These are phyloP conservation scores for Clarias batrachus DNA, from an alignment of 2,113 vertebrate species.

Conservation along the genomic window DNA sequence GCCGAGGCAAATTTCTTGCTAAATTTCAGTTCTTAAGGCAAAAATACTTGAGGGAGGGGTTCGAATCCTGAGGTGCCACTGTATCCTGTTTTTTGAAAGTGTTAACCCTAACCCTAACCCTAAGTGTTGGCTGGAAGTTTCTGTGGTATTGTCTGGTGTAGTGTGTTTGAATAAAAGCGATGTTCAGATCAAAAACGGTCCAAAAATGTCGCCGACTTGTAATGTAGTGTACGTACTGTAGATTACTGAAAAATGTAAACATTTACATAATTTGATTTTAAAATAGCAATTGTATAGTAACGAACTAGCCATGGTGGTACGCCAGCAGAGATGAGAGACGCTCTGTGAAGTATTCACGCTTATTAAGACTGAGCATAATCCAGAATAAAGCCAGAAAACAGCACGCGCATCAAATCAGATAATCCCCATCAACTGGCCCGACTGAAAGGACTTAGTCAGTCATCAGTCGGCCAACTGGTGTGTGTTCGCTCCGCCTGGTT, in stretches of 20 bases:
- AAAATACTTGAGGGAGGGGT: too few relatives aligned
- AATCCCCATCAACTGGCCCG: slow-evolving; percentile 41
- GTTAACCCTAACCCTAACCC: too few relatives aligned
- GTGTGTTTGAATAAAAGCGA: background rate
- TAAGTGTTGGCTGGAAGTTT: too few relatives aligned
- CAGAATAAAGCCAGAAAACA: background rate
- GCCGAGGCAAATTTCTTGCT: too few relatives aligned
- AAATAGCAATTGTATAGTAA: background rate
- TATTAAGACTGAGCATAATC: background rate
- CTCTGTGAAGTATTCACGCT: background rate
- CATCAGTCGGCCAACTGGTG: slow-evolving; percentile 2
- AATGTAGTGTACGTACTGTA: background rate
- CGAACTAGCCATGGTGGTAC: background rate
- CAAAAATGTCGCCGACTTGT: background rate
- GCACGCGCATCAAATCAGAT: slow-evolving; percentile 35
- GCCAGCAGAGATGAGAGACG: background rate
- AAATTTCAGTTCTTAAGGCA: too few relatives aligned
- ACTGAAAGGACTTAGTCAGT: slow-evolving; percentile 17
- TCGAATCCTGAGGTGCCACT: too few relatives aligned
- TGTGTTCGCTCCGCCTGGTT: background rate
- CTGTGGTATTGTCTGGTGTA: too few relatives aligned
- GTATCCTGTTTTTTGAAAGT: background rate
- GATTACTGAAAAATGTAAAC: background rate
- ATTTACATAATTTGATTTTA: background rate
- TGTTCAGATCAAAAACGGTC: too few relatives aligned